These are phyloP conservation scores for Caenorhabditis tropicalis DNA, from an alignment of 1,140 invertebrate genomes.

Conservation along the genomic window DNA sequence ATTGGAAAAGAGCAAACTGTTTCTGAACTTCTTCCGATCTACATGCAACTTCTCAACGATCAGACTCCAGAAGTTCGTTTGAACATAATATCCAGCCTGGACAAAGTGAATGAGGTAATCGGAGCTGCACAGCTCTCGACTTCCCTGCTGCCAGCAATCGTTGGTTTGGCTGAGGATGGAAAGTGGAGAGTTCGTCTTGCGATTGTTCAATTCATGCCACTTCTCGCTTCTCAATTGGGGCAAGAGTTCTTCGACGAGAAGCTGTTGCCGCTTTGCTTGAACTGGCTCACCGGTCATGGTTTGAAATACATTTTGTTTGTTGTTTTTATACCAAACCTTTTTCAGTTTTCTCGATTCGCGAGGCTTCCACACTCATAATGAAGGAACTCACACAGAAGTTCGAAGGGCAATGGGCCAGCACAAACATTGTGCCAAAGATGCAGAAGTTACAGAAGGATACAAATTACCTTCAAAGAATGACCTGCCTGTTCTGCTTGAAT, in stretches of 20 bases:
- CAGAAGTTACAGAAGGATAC: conserved; percentile 83
- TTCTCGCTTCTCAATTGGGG: conserved; percentile 86
- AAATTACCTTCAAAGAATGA: conserved; percentile 98
- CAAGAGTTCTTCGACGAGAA: conserved; percentile 99
- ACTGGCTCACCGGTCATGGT: conserved; percentile 98
- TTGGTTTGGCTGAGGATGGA: conserved; percentile 96
- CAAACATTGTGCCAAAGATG: conserved; percentile 95
- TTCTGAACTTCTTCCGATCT: conserved; percentile 93
- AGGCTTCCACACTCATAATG: conserved; percentile 95
- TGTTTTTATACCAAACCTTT: too few species aligned
- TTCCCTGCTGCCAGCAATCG: conserved; percentile 95
- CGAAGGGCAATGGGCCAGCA: conserved; percentile 94
- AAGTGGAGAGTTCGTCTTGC: conserved; percentile 98
- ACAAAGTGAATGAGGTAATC: conserved; percentile 87
- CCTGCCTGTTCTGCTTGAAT: conserved; percentile 97
- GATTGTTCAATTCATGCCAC: conserved; percentile 97
- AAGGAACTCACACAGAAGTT: conserved; percentile 98
- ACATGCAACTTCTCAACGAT: conserved; percentile 95
- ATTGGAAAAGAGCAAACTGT: conserved; percentile 94
- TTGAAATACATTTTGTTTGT: too few species aligned
- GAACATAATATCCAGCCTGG: conserved; percentile 95
- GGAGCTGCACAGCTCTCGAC: conserved; percentile 83
- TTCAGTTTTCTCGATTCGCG: conserved; percentile 96
- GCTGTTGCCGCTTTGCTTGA: conserved; percentile 94
- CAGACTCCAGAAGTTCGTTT: conserved; percentile 98